Evolutionary conservation across 2,797 vertebrate genomes (phyloP), one percentile per base, ranked within the genome.

Genomic region (Hephaestus fuliginosus): DNA sequence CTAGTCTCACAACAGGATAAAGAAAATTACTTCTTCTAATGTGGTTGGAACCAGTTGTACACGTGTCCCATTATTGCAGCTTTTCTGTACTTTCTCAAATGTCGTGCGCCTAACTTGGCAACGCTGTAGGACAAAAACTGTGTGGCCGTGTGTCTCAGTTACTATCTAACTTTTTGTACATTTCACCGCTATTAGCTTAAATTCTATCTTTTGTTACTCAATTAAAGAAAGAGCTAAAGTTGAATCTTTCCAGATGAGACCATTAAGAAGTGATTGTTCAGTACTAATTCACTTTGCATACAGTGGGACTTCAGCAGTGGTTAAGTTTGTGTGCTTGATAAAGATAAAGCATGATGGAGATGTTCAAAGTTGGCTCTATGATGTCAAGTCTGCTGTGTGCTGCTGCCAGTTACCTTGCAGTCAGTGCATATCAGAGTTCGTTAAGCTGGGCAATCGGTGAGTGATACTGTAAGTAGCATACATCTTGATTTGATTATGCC

Each of bases 401-500:
- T 70, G 36, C 49, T 63, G 36, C 69, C 43, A 43, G 41, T 65
- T 66, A 36, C 46, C 33, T 64, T 74, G 64, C 70, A 57, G 43
- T 68, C 51, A 18, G 46, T 48, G 65, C 51, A 52, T 51, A 33
- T 74, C 14, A 46, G 36, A 77, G 61, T 66, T 66, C 22, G 51
- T 74, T 63, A 72, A 68, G 49, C 33, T 36, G 30, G 61, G 18
- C 56, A 43, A 73, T 80, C 64, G 74, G 68, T 74, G 66, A 82
- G 44, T 10, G 11, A 76, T 57, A 76, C 72, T 74, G 41, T 69
- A 76, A 77, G 76, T 64, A 78, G 74, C 25, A 55, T 63, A 70
- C 77, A 78, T 73, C 65, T 71, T 78, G 64, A 86, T 88, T 85
- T 80, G 62, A 91, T 88, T 78, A 77, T 46, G 63, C 63, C 60